A percentile compares a stretch with the other conserved stretches of the same genome.
These are phyloP conservation scores for Proteles cristata DNA, from an alignment of 2,113 vertebrate genomes.

Conservation along the genomic window DNA sequence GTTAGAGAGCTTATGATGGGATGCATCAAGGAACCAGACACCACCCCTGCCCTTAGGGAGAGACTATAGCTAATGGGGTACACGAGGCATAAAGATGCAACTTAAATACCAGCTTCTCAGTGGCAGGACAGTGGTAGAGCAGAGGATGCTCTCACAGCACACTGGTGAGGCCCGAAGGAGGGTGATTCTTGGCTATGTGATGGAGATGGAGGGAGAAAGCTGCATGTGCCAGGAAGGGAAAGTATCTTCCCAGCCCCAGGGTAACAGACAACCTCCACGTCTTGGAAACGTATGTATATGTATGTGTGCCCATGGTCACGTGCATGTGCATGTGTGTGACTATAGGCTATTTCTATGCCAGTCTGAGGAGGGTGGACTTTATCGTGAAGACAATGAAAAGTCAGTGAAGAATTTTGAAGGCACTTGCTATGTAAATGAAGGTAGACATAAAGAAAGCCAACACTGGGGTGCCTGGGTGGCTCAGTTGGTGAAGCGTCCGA, in stretches of 20 bases:
- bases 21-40: background rate
- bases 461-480: no score
- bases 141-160: background rate
- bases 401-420: background rate
- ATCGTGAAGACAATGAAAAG: background rate
- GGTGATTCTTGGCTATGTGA: background rate
- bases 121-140: background rate
- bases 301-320: rapidly evolving
- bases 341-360: background rate
- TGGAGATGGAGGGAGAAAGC: background rate
- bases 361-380: background rate
- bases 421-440: background rate
- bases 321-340: background rate
- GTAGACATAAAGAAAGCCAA: background rate
- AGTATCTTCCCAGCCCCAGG: background rate
- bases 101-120: background rate
- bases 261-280: background rate
- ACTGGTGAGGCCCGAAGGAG: background rate
- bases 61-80: background rate
- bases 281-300: background rate
- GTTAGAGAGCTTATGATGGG: background rate
- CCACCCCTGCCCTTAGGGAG: background rate
- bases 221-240: background rate
- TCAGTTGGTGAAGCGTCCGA: no score
- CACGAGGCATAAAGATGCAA: background rate